Conservation (phyloP, 2,888 invertebrate species). For the Tortrix viridana region DNA sequence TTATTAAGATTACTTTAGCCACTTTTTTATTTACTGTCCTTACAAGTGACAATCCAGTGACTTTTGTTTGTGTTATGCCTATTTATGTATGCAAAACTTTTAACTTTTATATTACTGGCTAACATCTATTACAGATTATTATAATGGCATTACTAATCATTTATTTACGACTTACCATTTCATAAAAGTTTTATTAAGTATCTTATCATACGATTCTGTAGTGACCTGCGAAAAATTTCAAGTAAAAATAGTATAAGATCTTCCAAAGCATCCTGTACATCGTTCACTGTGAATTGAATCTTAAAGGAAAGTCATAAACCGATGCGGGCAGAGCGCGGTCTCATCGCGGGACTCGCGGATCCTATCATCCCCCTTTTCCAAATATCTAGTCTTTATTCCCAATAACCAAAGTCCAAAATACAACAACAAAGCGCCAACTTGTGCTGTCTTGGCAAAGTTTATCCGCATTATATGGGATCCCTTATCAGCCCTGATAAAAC, state of each 20-base stretch:
- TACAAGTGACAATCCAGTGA: too few species aligned
- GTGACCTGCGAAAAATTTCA: too few species aligned
- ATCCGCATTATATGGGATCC: slow-evolving; percentile 46
- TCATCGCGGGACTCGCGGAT: slow-evolving; percentile 59
- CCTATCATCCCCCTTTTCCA: slow-evolving; percentile 9
- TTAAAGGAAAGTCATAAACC: slow-evolving; percentile 66
- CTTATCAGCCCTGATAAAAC: slow-evolving; percentile 74
- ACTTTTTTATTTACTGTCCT: too few species aligned
- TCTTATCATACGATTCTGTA: too few species aligned
- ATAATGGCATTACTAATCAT: too few species aligned
- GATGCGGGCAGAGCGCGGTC: slow-evolving; percentile 70
- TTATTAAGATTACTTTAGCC: too few species aligned
- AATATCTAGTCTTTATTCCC: not conserved
- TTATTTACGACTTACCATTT: too few species aligned
- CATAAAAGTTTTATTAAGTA: too few species aligned
- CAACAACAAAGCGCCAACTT: not conserved
- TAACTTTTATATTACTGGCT: too few species aligned
- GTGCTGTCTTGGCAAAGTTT: not conserved
- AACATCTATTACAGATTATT: too few species aligned
- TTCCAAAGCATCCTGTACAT: slow-evolving; percentile 4
- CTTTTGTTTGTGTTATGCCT: too few species aligned
- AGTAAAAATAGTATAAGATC: not conserved
- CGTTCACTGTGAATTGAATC: slow-evolving; percentile 44
- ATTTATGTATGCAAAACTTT: too few species aligned
- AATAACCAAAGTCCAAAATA: slow-evolving; percentile 2